Evolutionary conservation across 2,113 vertebrate species (phyloP), one percentile per base, ranked within the genome.

Genomic region (Axis porcinus): DNA sequence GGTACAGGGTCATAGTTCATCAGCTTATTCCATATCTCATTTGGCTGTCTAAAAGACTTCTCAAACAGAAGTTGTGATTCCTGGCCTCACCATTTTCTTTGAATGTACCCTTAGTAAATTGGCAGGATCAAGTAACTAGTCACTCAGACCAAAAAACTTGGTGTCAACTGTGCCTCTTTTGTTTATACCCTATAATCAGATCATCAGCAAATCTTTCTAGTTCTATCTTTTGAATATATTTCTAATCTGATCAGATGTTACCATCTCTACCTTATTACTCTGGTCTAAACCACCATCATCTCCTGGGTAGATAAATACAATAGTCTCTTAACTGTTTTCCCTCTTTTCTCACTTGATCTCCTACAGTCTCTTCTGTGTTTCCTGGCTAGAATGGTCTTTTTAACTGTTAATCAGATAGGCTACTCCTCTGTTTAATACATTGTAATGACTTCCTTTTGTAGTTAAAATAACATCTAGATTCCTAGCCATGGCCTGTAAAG

Each of bases 301-400:
- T 89, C 74, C 74, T 94, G 43, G 17, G 70, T 97, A 43, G 70
- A n/a, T 97, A 92, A 92, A 86, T 82, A 58, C 5, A 60, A 3
- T 88, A 47, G 16, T 82, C 33, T 95, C 83, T 91, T 70, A 58
- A 40, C 64, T 93, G 45, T 12, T 85, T 97, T 94, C 55, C 89
- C n/a, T 14, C 43, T 12, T 85, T 97, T 92, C 55, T 91, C n/a
- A 17, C 47, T 96, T 95, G 30, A 78, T 55, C n/a, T 95, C 76
- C 11, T 60, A 64, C 12, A 81, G 7, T 78, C 36, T 94, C 0
- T 94, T 95, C 33, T 74, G 17, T 17, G 57, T 43, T 91, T 91
- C 19, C 43, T 88, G 85, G 43, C 74, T 97, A 87, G 86, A 92
- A 81, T 95, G 70, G 50, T 40, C 58, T 87, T 90, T 95, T 83